phyloP scores from a whole-genome alignment of 2,113 vertebrate genomes.

The Canis aureus region DNA sequence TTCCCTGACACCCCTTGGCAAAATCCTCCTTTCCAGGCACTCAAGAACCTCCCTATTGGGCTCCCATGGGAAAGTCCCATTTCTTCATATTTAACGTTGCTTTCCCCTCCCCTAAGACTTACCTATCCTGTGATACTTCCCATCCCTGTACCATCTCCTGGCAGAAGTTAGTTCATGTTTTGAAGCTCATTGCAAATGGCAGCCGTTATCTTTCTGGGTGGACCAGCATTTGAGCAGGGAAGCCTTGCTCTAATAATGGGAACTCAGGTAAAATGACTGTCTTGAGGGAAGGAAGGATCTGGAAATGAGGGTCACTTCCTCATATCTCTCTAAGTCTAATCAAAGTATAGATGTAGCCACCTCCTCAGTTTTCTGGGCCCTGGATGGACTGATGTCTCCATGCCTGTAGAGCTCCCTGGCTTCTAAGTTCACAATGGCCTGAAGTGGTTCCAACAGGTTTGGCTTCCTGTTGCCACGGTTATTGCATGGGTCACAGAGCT shows the following conservation, averaged over 20 bases:
- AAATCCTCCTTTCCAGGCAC: neutral
- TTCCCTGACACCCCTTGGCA: neutral
- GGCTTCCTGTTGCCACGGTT: slow-evolving; percentile 33
- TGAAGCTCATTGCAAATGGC: neutral
- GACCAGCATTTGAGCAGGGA: neutral
- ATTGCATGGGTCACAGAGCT: slow-evolving; percentile 18
- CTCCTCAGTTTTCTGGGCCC: neutral
- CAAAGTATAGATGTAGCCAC: rapidly evolving
- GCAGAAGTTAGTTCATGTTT: neutral
- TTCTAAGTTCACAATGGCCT: neutral
- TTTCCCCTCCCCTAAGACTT: neutral
- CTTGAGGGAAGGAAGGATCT: neutral
- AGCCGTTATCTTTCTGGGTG: neutral
- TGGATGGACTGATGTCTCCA: neutral
- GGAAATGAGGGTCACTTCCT: neutral
- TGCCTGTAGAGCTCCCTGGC: no score
- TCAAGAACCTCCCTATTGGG: neutral
- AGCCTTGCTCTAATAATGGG: no score
- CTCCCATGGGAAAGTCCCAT: neutral
- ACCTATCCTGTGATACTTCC: neutral
- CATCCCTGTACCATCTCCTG: no score
- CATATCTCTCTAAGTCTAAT: neutral
- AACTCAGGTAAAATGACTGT: neutral
- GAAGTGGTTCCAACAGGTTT: neutral
- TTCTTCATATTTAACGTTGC: neutral